phyloP scores from a whole-genome alignment of 1,140 invertebrate genomes.

The Apocrypta bakeri region DNA sequence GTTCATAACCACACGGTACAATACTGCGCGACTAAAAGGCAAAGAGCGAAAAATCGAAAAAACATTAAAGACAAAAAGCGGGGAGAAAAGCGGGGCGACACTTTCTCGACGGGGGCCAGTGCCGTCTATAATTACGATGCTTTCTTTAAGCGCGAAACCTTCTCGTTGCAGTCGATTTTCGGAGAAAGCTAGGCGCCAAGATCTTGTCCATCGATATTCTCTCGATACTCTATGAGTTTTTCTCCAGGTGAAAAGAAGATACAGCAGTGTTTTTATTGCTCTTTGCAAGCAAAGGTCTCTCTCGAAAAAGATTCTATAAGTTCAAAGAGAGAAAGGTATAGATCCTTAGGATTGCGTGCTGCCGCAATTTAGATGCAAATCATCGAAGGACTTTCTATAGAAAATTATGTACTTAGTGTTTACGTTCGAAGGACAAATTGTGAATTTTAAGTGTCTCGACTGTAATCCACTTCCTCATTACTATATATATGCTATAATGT shows the following conservation, averaged over 20 bases:
- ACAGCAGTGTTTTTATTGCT: conserved; percentile 35
- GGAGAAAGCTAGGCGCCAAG: conserved; percentile 50
- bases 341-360: conserved; percentile 47
- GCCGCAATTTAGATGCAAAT: conserved; percentile 51
- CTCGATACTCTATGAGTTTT: conserved; percentile 25
- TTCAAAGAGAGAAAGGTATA: conserved; percentile 22
- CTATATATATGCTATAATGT: neutral
- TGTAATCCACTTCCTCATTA: conserved; percentile 42
- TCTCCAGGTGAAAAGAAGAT: conserved; percentile 18
- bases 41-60: neutral
- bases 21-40: no score
- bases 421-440: conserved; percentile 36
- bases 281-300: neutral
- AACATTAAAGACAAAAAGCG: neutral
- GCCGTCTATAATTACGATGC: conserved; percentile 4
- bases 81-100: conserved; percentile 8
- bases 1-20: neutral
- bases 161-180: conserved; percentile 43
- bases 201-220: conserved; percentile 41
- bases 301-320: conserved; percentile 23
- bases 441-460: conserved; percentile 45
- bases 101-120: neutral
- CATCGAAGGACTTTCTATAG: conserved; percentile 48
- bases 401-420: conserved; percentile 48
- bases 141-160: conserved; percentile 41